These are phyloP conservation scores for Steatornis caripensis DNA, from an alignment of 2,113 vertebrate genomes.

Conservation along the genomic window DNA sequence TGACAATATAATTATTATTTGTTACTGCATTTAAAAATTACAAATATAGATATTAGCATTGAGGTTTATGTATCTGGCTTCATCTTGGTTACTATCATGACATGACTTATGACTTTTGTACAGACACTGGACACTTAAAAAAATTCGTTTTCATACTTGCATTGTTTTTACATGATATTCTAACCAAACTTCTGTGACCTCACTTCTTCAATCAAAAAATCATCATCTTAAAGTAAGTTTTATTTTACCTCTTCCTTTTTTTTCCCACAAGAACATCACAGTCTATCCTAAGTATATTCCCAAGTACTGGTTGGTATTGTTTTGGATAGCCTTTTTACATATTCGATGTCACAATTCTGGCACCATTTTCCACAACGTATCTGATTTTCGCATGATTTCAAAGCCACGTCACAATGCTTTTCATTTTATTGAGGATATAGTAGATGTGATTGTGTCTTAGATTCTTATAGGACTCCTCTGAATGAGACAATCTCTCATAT, in stretches of 20 bases:
- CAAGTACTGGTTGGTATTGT: not conserved
- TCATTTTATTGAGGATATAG: not conserved
- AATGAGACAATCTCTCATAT: not conserved
- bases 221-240: not conserved
- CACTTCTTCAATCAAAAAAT: not conserved
- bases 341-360: not conserved
- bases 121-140: not conserved
- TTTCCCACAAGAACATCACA: not conserved
- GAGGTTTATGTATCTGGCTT: not conserved
- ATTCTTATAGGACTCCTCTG: not conserved
- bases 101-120: not conserved
- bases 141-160: not conserved
- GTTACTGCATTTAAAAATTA: not conserved
- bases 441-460: not conserved
- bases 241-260: not conserved
- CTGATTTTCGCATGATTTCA: not conserved
- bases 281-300: not conserved
- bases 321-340: not conserved
- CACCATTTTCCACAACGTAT: not conserved
- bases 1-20: not conserved
- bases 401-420: not conserved
- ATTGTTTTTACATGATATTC: not conserved
- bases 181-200: not conserved
- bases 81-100: not conserved
- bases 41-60: not conserved